Evolutionary conservation across 2,113 vertebrate species (phyloP), one percentile per base, ranked within the genome.

Genomic region (Poeciliopsis prolifica): DNA sequence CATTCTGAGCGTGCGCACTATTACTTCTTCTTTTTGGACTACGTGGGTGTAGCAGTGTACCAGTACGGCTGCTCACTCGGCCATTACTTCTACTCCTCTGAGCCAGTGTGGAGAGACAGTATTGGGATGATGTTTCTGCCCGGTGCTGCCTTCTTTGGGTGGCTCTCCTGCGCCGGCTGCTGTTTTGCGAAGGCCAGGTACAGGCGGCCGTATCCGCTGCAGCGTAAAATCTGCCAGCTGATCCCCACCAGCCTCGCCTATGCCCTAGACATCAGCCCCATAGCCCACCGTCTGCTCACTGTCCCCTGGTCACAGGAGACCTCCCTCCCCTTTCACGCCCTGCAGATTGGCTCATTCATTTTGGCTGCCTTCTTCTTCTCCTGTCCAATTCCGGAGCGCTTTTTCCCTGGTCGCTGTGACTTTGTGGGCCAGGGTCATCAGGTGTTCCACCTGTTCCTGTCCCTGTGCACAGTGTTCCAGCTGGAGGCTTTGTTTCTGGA

Each of bases 21-120:
- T 82, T 96, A 95, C 2, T 93, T 98, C 86, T 99, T 98, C 89
- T 99, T 97, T 0, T 70, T 96, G 91, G 97, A 99, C 93, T 99
- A 98, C 0, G 94, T 97, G 0, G 97, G 97, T 0, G 96, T 98
- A 60, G 95, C 96, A 28, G 89, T 95, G 10, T 97, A 98, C 87
- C 97, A 98, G 78, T 98, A 98, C 0, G 97, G 97, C 67, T 97
- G 95, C 0, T 95, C 97, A 1, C 63, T 98, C 75, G 95, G 94
- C 19, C 96, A 97, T 82, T 99, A 96, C 87, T 98, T 97, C 89
- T 98, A 98, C 77, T 91, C 95, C 17, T 95, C 97, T 0, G 95
- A 96, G 85, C 91, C 94, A 2, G 92, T 87, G 0, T 98, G 97
- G 97, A 95, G 96, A 0, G 94, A 95, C 37, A 94, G 91, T 0